A percentile compares a stretch with the other conserved stretches of the same genome.
These are phyloP conservation scores for Apodemus speciosus DNA, from an alignment of 2,113 vertebrate genomes.

Conservation along the genomic window DNA sequence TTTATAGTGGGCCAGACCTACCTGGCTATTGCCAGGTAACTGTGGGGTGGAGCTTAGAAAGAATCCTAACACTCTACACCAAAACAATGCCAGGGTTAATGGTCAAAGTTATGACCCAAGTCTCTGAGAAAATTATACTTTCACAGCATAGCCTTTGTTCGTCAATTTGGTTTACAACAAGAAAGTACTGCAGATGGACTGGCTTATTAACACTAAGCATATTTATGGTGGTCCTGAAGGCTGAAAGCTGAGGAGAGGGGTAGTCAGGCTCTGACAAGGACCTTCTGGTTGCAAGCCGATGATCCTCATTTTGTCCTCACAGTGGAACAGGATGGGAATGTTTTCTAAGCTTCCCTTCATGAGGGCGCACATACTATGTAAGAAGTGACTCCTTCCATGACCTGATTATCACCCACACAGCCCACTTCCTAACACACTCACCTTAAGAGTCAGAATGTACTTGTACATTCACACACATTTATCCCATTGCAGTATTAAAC, in stretches of 20 bases:
- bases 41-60: too few species aligned
- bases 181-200: not conserved
- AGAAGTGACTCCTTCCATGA: too few species aligned
- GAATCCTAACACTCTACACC: too few species aligned
- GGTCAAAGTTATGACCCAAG: not conserved
- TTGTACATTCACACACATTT: not conserved
- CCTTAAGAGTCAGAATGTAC: not conserved
- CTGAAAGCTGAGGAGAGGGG: not conserved
- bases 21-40: too few species aligned
- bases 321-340: not conserved
- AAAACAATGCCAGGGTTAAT: not conserved
- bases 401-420: not conserved
- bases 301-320: not conserved
- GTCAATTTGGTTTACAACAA: not conserved
- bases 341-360: not conserved
- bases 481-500: not conserved
- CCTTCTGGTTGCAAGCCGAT: not conserved
- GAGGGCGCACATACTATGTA: not conserved
- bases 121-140: slow-evolving; percentile 5
- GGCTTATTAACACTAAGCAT: not conserved
- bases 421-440: not conserved
- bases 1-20: too few species aligned
- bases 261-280: not conserved
- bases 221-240: not conserved
- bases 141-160: not conserved